Evolutionary conservation across 2,797 vertebrate species (phyloP).

Genomic region (Dallia pectoralis): DNA sequence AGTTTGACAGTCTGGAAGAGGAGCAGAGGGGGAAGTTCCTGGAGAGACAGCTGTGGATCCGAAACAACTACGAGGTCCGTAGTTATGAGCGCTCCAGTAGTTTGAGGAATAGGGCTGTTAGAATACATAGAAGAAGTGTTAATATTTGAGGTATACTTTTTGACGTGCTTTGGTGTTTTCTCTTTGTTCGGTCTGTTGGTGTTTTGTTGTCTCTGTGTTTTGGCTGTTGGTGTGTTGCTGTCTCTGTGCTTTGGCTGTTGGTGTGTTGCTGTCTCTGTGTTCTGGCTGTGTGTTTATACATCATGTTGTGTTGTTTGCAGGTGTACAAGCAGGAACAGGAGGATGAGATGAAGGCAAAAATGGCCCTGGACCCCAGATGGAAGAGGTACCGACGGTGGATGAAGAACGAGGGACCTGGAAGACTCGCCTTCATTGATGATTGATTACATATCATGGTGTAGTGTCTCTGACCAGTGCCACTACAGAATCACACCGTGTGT

Average conservation of each 20-base stretch:
- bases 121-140: rapidly evolving
- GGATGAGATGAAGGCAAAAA: slow-evolving; percentile 92
- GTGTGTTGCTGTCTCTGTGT: neutral
- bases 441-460: slow-evolving; percentile 56
- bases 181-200: neutral
- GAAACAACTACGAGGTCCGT: slow-evolving; percentile 89
- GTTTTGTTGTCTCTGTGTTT: neutral
- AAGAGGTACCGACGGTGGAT: slow-evolving; percentile 96
- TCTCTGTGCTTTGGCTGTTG: neutral
- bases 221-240: neutral
- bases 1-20: slow-evolving; percentile 93
- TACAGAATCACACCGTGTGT: neutral
- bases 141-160: too few species aligned
- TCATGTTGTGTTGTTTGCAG: slow-evolving; percentile 56
- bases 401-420: slow-evolving; percentile 93
- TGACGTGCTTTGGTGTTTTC: too few species aligned
- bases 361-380: slow-evolving; percentile 92
- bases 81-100: neutral
- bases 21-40: slow-evolving; percentile 80
- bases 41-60: slow-evolving; percentile 86
- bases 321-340: slow-evolving; percentile 88
- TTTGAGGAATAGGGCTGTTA: rapidly evolving
- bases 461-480: slow-evolving; percentile 42
- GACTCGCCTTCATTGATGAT: slow-evolving; percentile 90
- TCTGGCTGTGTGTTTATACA: neutral